Evolutionary conservation across 2,113 vertebrate species (phyloP), one percentile per base, ranked within the genome.

Genomic region (Percopsis transmontana): DNA sequence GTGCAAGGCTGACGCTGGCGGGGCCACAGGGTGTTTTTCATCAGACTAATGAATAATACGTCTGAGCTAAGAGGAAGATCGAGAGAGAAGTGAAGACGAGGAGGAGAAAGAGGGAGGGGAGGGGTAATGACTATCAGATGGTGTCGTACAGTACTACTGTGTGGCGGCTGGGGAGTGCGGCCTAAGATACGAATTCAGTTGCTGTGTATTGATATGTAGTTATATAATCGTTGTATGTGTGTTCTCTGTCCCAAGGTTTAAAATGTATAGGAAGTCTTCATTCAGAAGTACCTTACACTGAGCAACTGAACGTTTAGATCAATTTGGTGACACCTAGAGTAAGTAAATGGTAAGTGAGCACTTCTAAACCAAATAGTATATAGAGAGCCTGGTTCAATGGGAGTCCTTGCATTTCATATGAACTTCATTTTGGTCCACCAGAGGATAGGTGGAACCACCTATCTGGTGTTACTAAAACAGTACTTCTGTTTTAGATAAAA

Each of bases 51-150:
- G 88, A 91, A 89, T 89, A 90, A 88, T 89, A 88, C 63, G 84
- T 88, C 85, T 88, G 88, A 90, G 84, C 68, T 62, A 76, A 77
- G 68, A 82, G 79, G 84, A 85, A 80, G 80, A 88, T 83, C 66
- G 48, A 85, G 84, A 70, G 38, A 62, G 66, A 74, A 71, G 74
- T 78, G 81, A 63, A 63, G 78, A 68, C 79, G 81, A 79, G 79
- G 79, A 70, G 74, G 68, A 65, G 52, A 47, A 50, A 62, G 48
- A 65, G 66, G 55, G 76, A 70, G 69, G 51, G 72, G 70, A 65
- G 76, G 73, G 54, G 80, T 91, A 91, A 91, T 91, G 86, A 89
- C 85, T 89, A 87, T 91, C 88, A 91, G 89, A 90, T 90, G 89
- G 79, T 76, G 77, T 61, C 76, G 82, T 74, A n/a, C n/a, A n/a